phyloP scores from a whole-genome alignment of 2,888 invertebrate genomes.

The Mesoligia furuncula region DNA sequence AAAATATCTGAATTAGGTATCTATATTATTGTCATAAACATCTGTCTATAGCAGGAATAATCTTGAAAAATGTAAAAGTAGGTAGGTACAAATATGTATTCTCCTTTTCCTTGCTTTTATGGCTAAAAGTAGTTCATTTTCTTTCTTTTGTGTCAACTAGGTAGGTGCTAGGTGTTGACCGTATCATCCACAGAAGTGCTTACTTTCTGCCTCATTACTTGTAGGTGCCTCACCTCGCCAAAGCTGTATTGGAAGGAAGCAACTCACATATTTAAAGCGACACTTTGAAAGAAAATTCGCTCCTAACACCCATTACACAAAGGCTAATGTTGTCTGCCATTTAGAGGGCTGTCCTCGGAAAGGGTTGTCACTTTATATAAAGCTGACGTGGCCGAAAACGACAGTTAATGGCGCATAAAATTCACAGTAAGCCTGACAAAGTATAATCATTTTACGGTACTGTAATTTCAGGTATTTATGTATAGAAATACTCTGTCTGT shows the following conservation, averaged over 20 bases:
- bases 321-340: slow-evolving; percentile 71
- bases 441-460: slow-evolving; percentile 79
- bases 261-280: slow-evolving; percentile 75
- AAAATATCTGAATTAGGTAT: neutral
- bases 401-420: slow-evolving; percentile 88
- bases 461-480: slow-evolving; percentile 71
- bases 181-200: slow-evolving; percentile 69
- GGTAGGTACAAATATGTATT: neutral
- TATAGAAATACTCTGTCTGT: slow-evolving; percentile 47
- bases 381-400: slow-evolving; percentile 85
- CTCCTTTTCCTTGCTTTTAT: slow-evolving; percentile 6
- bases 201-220: slow-evolving; percentile 80
- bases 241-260: slow-evolving; percentile 77
- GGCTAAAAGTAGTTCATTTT: slow-evolving; percentile 15
- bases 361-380: slow-evolving; percentile 87
- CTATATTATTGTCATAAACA: neutral
- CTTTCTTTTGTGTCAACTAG: slow-evolving; percentile 25
- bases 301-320: slow-evolving; percentile 68
- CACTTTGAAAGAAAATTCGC: slow-evolving; percentile 64
- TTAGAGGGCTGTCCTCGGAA: slow-evolving; percentile 70
- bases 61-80: neutral
- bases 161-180: slow-evolving; percentile 49
- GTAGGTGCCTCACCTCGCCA: slow-evolving; percentile 71
- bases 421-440: slow-evolving; percentile 81
- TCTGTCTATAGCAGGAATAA: neutral